Evolutionary conservation across 2,888 invertebrate genomes (phyloP), one percentile per base, ranked within the genome.

Genomic region (Drosophila diplacantha): DNA sequence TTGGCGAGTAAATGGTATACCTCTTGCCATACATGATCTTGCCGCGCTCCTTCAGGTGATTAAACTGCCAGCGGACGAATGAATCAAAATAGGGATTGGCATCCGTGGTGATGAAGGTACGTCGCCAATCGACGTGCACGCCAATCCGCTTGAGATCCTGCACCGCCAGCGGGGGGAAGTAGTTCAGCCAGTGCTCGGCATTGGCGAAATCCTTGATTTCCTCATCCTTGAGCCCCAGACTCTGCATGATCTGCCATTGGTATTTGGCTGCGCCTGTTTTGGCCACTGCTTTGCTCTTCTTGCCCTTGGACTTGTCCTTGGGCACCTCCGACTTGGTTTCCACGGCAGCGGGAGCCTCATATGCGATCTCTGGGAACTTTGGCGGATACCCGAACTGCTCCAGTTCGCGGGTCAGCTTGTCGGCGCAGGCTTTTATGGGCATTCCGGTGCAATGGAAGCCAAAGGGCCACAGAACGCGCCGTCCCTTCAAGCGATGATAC

Each of bases 401-500:
- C 89, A 99, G 94, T 90, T 99, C 99, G 62, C 96, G 90, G 84
- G 95, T 96, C 41, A 99, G 88, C 87, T 99, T 99, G 88, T 99
- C 99, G 14, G 99, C 96, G 90, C 98, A 98, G 0, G 99, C 98
- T 89, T 98, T 99, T 65, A 99, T 99, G 1, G 99, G 99, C 99
- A 99, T 99, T 44, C 99, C 99, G 22, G 99, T 99, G 86, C 98
- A 98, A 88, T 99, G 99, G 79, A 99, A 95, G 4, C 97, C 99
- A 89, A 99, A 99, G 14, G 99, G 99, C 89, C 98, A 99, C 9
- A 99, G 90, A 12, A 95, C 95, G 81, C 91, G 92, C 86, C 95
- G 96, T 0, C 99, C 99, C 88, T 95, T 93, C 51, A 99, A 88
- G n/a, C 98, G 92, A 72, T 98, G 92, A 87, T 95, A 99, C 46